A percentile compares a stretch with the other conserved stretches of the same genome.
phyloP scores from a whole-genome alignment of 2,888 invertebrate species.

The Metallyticus violacea region DNA sequence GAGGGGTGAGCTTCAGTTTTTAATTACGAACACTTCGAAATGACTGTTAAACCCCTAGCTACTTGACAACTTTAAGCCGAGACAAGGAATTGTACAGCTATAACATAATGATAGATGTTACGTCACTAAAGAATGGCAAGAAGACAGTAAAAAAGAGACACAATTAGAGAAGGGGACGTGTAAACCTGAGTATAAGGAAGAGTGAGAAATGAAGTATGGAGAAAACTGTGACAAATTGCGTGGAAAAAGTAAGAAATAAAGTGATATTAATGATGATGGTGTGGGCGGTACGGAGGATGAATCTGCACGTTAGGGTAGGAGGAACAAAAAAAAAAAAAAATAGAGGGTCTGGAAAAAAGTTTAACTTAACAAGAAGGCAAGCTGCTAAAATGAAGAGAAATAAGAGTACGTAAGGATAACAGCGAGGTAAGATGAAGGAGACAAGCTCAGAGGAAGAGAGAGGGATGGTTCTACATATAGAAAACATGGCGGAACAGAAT shows the following conservation, averaged over 20 bases:
- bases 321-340: neutral
- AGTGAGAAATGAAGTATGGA: slow-evolving; percentile 20
- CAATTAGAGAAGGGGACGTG: slow-evolving; percentile 9
- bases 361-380: slow-evolving; percentile 7
- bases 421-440: slow-evolving; percentile 2
- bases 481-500: slow-evolving; percentile 27
- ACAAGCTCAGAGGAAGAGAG: neutral
- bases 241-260: slow-evolving; percentile 33
- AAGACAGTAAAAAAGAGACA: slow-evolving; percentile 12
- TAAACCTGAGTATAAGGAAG: neutral
- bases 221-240: slow-evolving; percentile 34
- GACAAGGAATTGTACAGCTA: slow-evolving; percentile 4
- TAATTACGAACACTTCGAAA: slow-evolving; percentile 4
- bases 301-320: neutral
- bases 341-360: neutral
- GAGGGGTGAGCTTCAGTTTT: neutral
- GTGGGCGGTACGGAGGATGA: neutral
- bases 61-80: neutral
- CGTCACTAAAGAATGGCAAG: slow-evolving; percentile 17
- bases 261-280: slow-evolving; percentile 36
- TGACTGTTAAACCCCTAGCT: neutral
- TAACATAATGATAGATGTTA: slow-evolving; percentile 9
- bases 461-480: slow-evolving; percentile 25
- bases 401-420: slow-evolving; percentile 22
- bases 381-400: slow-evolving; percentile 26